These are phyloP conservation scores for Smittia aterrima DNA, from an alignment of 2,888 invertebrate species.

Conservation along the genomic window DNA sequence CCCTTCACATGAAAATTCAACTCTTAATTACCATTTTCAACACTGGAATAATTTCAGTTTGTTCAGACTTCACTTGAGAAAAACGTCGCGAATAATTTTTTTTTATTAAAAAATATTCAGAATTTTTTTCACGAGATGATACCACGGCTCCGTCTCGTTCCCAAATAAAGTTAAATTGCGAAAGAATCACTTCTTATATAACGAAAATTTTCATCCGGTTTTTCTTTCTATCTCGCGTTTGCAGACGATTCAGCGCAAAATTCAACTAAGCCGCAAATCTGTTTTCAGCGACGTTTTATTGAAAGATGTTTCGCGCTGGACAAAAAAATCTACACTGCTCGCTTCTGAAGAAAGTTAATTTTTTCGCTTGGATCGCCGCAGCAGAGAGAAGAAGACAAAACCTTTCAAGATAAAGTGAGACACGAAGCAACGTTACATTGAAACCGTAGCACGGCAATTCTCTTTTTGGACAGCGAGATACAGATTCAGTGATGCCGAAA, in stretches of 20 bases:
- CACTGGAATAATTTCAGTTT: no score
- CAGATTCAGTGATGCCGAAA: no score
- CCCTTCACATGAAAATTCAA: no score
- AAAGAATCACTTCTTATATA: conserved; percentile 38
- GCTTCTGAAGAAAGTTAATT: conserved; percentile 17
- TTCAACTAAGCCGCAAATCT: not conserved
- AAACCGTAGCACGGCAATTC: not conserved
- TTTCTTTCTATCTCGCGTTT: conserved; percentile 14
- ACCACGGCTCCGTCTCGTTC: conserved; percentile 15
- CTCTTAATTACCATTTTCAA: no score
- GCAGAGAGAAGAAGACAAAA: not conserved
- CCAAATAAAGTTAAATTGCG: conserved; percentile 32
- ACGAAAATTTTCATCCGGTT: conserved; percentile 36
- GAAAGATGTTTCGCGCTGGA: conserved; percentile 24
- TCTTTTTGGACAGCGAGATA: no score
- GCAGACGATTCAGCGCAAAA: not conserved
- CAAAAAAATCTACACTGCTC: conserved; percentile 26
- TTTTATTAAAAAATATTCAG: no score
- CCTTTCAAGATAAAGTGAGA: not conserved
- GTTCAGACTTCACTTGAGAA: no score
- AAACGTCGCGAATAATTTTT: no score
- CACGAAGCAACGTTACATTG: not conserved
- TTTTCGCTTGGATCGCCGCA: not conserved
- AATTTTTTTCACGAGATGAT: not conserved
- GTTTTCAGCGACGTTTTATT: conserved; percentile 13